phyloP scores from a whole-genome alignment of 2,888 invertebrate species.

The Electrophaes corylata region DNA sequence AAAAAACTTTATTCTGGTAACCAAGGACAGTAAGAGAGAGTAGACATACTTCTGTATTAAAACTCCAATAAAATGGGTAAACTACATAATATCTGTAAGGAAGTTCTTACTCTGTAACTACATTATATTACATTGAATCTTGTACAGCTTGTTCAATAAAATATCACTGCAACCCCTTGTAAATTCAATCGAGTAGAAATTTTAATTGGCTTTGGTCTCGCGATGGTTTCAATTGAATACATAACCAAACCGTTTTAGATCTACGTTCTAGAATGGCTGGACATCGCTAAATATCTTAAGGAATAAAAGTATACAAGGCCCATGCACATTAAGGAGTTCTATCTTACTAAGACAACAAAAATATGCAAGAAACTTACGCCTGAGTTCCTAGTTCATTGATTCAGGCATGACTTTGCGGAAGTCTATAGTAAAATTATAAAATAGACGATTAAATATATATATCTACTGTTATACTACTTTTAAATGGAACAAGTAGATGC shows the following conservation, averaged over 20 bases:
- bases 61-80: not conserved
- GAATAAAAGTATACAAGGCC: not conserved
- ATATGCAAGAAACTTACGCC: too few relatives aligned
- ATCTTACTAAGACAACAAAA: too few relatives aligned
- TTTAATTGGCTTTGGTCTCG: slow-evolving; percentile 7
- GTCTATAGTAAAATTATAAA: too few relatives aligned
- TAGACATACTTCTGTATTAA: too few relatives aligned
- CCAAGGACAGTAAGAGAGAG: too few relatives aligned
- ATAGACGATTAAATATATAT: too few relatives aligned
- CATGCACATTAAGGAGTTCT: too few relatives aligned
- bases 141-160: slow-evolving; percentile 8
- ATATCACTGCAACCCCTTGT: slow-evolving; percentile 6
- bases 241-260: not conserved
- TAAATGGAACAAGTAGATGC: too few relatives aligned
- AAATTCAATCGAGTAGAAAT: slow-evolving; percentile 3
- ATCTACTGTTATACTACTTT: too few relatives aligned
- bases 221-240: slow-evolving; percentile 7
- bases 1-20: too few relatives aligned
- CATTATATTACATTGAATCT: not conserved
- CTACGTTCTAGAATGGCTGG: not conserved
- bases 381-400: too few relatives aligned
- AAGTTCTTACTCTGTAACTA: not conserved
- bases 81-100: not conserved
- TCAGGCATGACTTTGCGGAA: too few relatives aligned
- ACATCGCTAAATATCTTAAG: not conserved